Conservation (phyloP, 2,888 invertebrate species). For the Idaea straminata region DNA sequence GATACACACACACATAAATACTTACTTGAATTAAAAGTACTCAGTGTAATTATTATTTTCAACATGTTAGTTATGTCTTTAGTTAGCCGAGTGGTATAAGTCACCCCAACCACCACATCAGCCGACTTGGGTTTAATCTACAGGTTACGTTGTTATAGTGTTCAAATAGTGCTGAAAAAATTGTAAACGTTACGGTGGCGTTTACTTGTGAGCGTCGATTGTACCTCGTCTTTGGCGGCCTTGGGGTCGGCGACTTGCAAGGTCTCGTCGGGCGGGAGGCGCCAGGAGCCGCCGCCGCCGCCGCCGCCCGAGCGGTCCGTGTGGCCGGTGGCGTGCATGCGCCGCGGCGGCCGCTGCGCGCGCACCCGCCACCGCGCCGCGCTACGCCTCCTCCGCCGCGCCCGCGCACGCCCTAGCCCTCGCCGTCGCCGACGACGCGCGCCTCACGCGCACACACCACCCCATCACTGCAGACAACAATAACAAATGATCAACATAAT, state of each 20-base stretch:
- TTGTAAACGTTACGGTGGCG: too few species aligned
- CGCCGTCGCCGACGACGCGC: conserved; percentile 44
- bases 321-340: conserved; percentile 95
- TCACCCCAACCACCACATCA: too few species aligned
- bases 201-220: neutral
- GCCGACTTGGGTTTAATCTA: too few species aligned
- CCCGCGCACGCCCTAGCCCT: conserved; percentile 33
- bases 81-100: too few species aligned
- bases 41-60: too few species aligned
- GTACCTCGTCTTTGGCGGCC: conserved; percentile 85
- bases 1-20: too few species aligned
- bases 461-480: conserved; percentile 46
- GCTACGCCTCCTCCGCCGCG: conserved; percentile 63
- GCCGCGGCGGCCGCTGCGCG: conserved; percentile 80
- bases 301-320: conserved; percentile 89
- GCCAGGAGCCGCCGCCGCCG: conserved; percentile 87
- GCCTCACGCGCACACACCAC: conserved; percentile 45
- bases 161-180: too few species aligned
- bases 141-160: too few species aligned
- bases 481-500: conserved; percentile 8
- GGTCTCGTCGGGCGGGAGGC: conserved; percentile 95
- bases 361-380: conserved; percentile 82
- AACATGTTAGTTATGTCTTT: too few species aligned
- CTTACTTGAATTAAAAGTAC: too few species aligned
- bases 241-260: conserved; percentile 94